Evolutionary conservation across 2,888 invertebrate species (phyloP), one percentile per base, ranked within the genome.

Genomic region (Steromphala cineraria): DNA sequence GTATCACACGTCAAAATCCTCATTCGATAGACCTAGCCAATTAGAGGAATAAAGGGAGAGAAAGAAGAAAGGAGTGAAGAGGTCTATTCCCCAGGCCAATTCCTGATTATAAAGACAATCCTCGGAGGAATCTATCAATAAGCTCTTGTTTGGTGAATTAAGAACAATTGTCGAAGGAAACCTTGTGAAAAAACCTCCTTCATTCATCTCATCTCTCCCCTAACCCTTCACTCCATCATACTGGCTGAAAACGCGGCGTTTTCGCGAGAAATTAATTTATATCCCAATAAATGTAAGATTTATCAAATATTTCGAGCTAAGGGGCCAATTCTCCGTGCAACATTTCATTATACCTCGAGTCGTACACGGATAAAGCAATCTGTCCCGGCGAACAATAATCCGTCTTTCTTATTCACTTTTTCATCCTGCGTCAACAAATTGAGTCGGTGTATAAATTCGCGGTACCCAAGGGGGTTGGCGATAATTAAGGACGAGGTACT

Each of bases 261-360:
- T 21, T 52, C 24, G 75, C 71, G 75, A 52, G 52, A 52, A 75
- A 75, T 75, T 75, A 75, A 75, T 75, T 75, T 75, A 52, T 75
- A 75, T 75, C 75, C 52, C 52, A 75, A 75, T 75, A 75, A 75
- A 75, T 52, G 75, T 75, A 75, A 75, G 52, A 75, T 75, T 75
- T 75, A 75, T 75, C 75, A 75, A 75, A 75, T 75, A 75, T 75
- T 52, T 21, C 21, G 75, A 21, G 75, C 75, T 40, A 75, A 52
- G 75, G 75, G 75, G 75, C 75, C 75, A 75, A 75, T 75, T 75
- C 75, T 46, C 24, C 52, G 21, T 24, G 21, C 46, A 75, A 52
- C 75, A 52, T 24, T 75, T 75, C 75, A 75, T 75, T 75, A 75
- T 52, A 75, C 28, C 53, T 46, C 36, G 75, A 46, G 52, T 24